Evolutionary conservation across 35 echinoderm and acorn worm species (phyloP).

Genomic region (Apostichopus parvimensis): DNA sequence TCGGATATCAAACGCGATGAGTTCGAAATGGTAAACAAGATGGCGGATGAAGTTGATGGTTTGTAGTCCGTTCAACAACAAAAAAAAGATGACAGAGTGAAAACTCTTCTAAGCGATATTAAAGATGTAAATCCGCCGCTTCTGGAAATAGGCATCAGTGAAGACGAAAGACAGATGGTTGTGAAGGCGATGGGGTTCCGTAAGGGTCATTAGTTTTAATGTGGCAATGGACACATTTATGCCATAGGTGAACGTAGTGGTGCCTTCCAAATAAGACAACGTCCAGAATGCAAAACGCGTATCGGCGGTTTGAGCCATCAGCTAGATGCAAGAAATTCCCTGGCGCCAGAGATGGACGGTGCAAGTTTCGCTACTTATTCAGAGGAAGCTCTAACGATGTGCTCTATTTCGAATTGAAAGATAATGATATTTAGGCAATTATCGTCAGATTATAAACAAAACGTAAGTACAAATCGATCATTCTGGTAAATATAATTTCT

Average conservation of each 20-base stretch:
- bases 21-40: background rate
- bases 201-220: too few relatives aligned
- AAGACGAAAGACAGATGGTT: too few relatives aligned
- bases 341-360: conserved; percentile 60
- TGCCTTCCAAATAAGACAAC: conserved; percentile 51
- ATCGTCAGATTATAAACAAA: too few relatives aligned
- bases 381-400: too few relatives aligned
- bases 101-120: background rate
- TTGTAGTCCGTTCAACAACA: background rate
- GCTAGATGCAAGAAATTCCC: conserved; percentile 32
- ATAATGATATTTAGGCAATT: background rate
- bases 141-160: too few relatives aligned
- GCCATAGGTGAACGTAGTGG: conserved; percentile 67
- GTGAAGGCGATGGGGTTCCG: too few relatives aligned
- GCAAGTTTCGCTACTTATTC: too few relatives aligned
- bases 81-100: background rate
- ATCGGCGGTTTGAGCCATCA: conserved; percentile 62
- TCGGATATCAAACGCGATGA: background rate
- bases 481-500: too few relatives aligned
- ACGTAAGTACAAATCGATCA: too few relatives aligned
- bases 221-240: conserved; percentile 72
- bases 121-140: too few relatives aligned
- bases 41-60: background rate
- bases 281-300: conserved; percentile 52
- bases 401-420: background rate